phyloP scores from a whole-genome alignment of 2,113 vertebrate species.

The Cinclus cinclus region DNA sequence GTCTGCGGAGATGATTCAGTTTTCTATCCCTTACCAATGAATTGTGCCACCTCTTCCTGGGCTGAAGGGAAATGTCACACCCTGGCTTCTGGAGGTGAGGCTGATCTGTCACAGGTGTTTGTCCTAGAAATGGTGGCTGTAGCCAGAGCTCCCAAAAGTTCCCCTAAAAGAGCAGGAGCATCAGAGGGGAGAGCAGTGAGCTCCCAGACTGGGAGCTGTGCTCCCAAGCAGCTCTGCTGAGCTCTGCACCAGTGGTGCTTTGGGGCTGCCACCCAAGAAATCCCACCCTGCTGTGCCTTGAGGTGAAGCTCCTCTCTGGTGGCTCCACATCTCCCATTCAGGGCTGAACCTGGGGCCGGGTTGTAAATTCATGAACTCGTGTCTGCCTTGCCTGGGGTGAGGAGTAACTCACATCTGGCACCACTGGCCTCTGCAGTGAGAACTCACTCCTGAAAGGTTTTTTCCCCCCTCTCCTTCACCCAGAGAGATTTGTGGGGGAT shows the following conservation, averaged over 20 bases:
- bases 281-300: neutral
- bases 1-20: neutral
- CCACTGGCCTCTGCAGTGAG: accelerated
- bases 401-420: neutral
- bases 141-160: neutral
- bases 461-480: accelerated
- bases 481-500: neutral
- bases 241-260: no score
- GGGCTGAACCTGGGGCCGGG: neutral
- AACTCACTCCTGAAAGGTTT: neutral
- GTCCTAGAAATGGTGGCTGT: neutral
- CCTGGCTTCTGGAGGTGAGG: neutral
- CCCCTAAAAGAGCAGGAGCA: neutral
- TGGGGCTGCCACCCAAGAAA: neutral
- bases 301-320: neutral
- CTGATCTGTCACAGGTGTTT: neutral
- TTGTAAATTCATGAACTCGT: accelerated
- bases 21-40: neutral
- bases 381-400: neutral
- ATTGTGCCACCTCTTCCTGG: neutral
- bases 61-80: neutral
- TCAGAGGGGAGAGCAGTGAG: neutral
- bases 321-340: neutral
- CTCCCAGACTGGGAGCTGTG: accelerated
- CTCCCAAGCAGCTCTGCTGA: accelerated